Base-by-base conservation (phyloP, 1,140 invertebrate species). In the Charaxes varanes region DNA sequence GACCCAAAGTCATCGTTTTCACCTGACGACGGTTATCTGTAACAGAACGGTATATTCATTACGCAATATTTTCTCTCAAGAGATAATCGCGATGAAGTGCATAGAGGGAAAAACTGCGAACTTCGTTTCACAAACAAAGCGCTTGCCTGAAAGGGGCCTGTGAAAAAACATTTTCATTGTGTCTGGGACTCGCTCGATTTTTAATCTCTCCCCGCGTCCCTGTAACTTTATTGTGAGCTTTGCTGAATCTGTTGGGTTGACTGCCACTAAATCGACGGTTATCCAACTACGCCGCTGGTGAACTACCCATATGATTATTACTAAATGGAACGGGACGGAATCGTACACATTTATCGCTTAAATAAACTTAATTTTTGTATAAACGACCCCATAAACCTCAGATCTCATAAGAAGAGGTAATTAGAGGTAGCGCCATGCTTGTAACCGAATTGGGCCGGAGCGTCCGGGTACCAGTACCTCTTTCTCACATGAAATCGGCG, bases 111-210 rank as follows among this genome's bases (percentile, higher is more conserved):
- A 71, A 71, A 68, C 68, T 56, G 63, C 52, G 58, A 73, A 77
- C 65, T 77, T 77, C 69, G 62, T 70, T 77, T 67, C 53, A 77
- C 69, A 73, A 76, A 76, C 71, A 72, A 77, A 71, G 69, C 62
- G 57, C 35, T 14, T 58, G 61, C 51, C 62, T 71, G 67, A 73
- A 72, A 76, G 68, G 57, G 67, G 66, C 62, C 62, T 62, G 62
- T 58, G 68, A 66, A 71, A 73, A 73, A 77, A 72, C 63, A 73
- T 77, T 77, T 77, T 77, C 68, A 73, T 74, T 74, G 70, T 74
- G 67, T 65, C 63, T 76, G 66, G 42, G 55, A 70, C 48, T 67
- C 70, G 60, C 73, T 72, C 70, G 70, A 78, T 78, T 78, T 78
- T 78, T 78, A 78, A 78, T 78, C 70, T 78, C 60, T 59, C 55